These are phyloP conservation scores for Troides helena DNA, from an alignment of 2,888 invertebrate genomes.

Conservation along the genomic window DNA sequence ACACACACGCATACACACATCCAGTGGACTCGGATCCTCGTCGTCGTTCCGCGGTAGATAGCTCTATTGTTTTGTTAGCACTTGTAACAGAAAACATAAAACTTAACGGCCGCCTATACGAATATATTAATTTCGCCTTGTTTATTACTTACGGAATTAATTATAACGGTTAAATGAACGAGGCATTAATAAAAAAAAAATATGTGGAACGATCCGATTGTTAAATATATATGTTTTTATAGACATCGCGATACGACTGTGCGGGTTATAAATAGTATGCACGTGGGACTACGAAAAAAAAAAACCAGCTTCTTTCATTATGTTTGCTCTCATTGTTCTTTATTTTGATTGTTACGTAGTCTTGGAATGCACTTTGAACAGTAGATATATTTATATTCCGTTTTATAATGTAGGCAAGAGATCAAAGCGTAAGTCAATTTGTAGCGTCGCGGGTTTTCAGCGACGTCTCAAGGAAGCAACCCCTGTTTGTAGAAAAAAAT, in stretches of 20 bases:
- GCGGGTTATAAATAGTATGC: slow-evolving; percentile 25
- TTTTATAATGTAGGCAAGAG: slow-evolving; percentile 19
- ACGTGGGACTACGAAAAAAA: slow-evolving; percentile 31
- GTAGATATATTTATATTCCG: slow-evolving; percentile 24
- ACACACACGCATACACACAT: slow-evolving; percentile 29
- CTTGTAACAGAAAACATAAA: slow-evolving; percentile 48
- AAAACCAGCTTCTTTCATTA: slow-evolving; percentile 27
- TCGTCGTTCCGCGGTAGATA: slow-evolving; percentile 36
- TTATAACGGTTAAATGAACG: slow-evolving; percentile 72
- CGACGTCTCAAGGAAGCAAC: background rate
- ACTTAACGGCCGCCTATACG: slow-evolving; percentile 53
- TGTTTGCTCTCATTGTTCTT: slow-evolving; percentile 30
- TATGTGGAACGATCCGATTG: slow-evolving; percentile 57
- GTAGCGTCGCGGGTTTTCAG: slow-evolving; percentile 2
- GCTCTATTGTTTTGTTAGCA: slow-evolving; percentile 49
- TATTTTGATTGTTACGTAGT: slow-evolving; percentile 31
- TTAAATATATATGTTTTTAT: slow-evolving; percentile 42
- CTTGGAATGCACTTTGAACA: slow-evolving; percentile 31
- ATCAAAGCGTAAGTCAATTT: slow-evolving; percentile 24
- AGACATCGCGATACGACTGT: slow-evolving; percentile 27
- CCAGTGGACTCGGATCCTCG: slow-evolving; percentile 35
- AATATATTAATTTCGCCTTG: slow-evolving; percentile 62
- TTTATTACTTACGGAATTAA: slow-evolving; percentile 68
- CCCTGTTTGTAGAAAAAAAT: background rate
- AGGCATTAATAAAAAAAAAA: slow-evolving; percentile 57